These are phyloP conservation scores for Sphenopsis melanotis DNA, from an alignment of 2,797 vertebrate genomes.

Conservation along the genomic window DNA sequence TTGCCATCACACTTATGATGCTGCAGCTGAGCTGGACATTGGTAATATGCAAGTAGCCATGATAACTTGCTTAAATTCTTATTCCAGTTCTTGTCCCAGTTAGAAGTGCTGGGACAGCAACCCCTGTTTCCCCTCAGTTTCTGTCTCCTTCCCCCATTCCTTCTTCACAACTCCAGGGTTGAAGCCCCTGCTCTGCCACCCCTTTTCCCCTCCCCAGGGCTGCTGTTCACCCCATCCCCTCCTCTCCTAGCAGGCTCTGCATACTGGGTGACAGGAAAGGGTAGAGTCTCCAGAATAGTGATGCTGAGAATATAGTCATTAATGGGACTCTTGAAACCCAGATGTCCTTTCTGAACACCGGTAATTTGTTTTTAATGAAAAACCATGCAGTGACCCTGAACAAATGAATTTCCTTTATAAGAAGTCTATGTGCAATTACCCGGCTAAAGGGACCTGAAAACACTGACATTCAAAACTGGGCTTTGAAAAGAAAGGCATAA, in stretches of 20 bases:
- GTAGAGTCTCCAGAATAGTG: conserved; percentile 74
- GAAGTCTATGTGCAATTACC: conserved; percentile 82
- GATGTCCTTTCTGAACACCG: conserved; percentile 97
- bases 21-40: background rate
- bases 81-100: background rate
- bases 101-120: conserved; percentile 51
- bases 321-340: conserved; percentile 89
- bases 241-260: conserved; percentile 18
- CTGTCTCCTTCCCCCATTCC: conserved; percentile 22
- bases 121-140: conserved; percentile 29
- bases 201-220: conserved; percentile 76
- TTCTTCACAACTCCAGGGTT: conserved; percentile 51
- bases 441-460: conserved; percentile 68
- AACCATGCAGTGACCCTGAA: conserved; percentile 99
- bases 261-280: conserved; percentile 76
- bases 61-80: background rate
- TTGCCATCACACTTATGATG: background rate
- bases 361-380: conserved; percentile 99
- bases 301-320: conserved; percentile 91
- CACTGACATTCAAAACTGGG: conserved; percentile 58
- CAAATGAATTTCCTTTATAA: conserved; percentile 99
- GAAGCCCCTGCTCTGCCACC: conserved; percentile 62
- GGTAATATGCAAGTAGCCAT: background rate
- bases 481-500: conserved; percentile 34
- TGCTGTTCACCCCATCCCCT: conserved; percentile 82